A percentile compares a stretch with the other conserved stretches of the same genome.
Conservation (phyloP, 2,113 vertebrate species). For the Hippocampus abdominalis region DNA sequence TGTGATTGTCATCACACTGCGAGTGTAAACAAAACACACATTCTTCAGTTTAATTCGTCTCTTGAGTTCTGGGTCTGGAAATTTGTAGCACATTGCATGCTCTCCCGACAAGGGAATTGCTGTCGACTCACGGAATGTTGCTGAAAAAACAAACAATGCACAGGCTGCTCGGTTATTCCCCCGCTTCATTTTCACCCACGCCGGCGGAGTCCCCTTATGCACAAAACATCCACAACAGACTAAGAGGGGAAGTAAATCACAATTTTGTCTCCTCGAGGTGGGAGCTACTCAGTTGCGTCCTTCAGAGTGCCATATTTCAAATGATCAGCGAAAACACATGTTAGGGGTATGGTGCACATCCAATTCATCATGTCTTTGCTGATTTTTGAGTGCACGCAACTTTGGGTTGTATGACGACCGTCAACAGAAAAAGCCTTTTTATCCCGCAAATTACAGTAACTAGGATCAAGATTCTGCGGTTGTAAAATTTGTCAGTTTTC, state of each 20-base stretch:
- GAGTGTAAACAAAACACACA: constrained; percentile 51
- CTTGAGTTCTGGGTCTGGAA: constrained; percentile 62
- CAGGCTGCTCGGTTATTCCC: constrained; percentile 35
- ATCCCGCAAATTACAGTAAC: constrained; percentile 1
- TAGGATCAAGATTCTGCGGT: not conserved
- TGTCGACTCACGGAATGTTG: constrained; percentile 72
- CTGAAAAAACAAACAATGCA: constrained; percentile 73
- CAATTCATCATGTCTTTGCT: constrained; percentile 64
- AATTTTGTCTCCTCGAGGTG: constrained; percentile 63
- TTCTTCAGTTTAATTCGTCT: constrained; percentile 47
- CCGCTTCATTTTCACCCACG: constrained; percentile 45
- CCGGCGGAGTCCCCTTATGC: constrained; percentile 33
- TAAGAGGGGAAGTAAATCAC: constrained; percentile 66
- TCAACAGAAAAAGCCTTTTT: constrained; percentile 8
- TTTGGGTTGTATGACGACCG: not conserved
- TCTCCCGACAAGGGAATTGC: constrained; percentile 66
- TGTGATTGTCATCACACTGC: constrained; percentile 24
- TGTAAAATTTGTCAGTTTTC: no score
- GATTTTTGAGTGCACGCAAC: not conserved
- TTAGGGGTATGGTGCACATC: constrained; percentile 60
- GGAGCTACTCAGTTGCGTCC: constrained; percentile 64
- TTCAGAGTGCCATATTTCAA: constrained; percentile 73
- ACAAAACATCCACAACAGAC: constrained; percentile 53
- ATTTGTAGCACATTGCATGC: constrained; percentile 48
- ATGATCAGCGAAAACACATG: constrained; percentile 75